Evolutionary conservation across 2,797 vertebrate genomes (phyloP).

Genomic region (Ara ararauna): DNA sequence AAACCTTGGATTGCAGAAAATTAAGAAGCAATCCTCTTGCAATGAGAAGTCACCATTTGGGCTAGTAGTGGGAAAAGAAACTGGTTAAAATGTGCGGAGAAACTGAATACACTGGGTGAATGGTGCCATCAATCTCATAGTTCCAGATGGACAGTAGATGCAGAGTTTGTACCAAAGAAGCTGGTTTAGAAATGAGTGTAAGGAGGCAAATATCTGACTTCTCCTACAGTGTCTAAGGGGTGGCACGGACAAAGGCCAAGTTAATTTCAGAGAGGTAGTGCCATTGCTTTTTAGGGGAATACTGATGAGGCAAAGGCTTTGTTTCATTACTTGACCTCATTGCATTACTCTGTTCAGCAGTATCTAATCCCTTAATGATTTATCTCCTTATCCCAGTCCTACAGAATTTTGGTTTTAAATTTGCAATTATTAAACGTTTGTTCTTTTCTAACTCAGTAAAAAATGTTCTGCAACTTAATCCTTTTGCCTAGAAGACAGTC

Average conservation of each 20-base stretch:
- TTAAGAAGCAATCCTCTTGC: background rate
- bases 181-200: background rate
- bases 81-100: background rate
- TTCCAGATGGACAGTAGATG: background rate
- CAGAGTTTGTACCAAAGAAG: background rate
- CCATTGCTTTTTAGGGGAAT: background rate
- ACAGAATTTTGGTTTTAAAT: slow-evolving; percentile 68
- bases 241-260: slow-evolving; percentile 1
- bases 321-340: slow-evolving; percentile 36
- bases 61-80: background rate
- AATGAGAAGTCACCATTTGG: background rate
- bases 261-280: slow-evolving; percentile 9
- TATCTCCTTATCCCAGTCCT: slow-evolving; percentile 34
- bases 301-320: slow-evolving; percentile 20
- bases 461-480: slow-evolving; percentile 43
- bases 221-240: background rate
- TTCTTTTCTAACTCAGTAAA: slow-evolving; percentile 55
- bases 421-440: slow-evolving; percentile 69
- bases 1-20: background rate
- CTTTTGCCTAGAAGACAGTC: slow-evolving; percentile 22
- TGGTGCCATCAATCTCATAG: background rate
- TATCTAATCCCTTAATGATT: slow-evolving; percentile 46
- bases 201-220: background rate
- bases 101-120: background rate
- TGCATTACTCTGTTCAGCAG: slow-evolving; percentile 45